Percentiles rank a stretch among this genome's conserved stretches.
phyloP scores from a whole-genome alignment of 2,113 vertebrate genomes.

The Gobio gobio region DNA sequence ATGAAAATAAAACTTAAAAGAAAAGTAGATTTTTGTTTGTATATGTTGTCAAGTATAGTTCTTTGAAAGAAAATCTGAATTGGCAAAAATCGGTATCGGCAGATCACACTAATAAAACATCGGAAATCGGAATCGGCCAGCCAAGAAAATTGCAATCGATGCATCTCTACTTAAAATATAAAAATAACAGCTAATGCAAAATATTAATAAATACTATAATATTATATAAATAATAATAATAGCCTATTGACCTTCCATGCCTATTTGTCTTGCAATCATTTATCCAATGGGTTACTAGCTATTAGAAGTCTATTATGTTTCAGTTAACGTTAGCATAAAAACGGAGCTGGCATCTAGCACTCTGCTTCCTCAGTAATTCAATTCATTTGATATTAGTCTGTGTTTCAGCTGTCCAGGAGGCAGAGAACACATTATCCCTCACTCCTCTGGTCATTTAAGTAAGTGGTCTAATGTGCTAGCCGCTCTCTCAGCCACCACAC shows the following conservation, averaged over 20 bases:
- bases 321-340: constrained; percentile 10
- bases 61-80: too few relatives aligned
- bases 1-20: too few relatives aligned
- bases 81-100: too few relatives aligned
- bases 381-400: neutral
- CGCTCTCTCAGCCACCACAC: constrained; percentile 13
- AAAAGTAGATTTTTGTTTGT: too few relatives aligned
- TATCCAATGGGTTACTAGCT: neutral
- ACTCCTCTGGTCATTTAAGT: constrained; percentile 36
- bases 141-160: too few relatives aligned
- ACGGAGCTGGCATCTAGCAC: neutral
- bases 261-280: neutral
- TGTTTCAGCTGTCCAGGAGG: constrained; percentile 10
- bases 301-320: neutral
- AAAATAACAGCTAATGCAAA: neutral
- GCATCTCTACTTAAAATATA: neutral
- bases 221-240: neutral
- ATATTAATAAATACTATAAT: neutral
- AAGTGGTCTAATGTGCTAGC: constrained; percentile 41
- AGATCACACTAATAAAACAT: too few relatives aligned
- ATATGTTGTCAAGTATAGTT: too few relatives aligned
- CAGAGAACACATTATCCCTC: constrained; percentile 25
- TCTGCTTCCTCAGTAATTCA: constrained; percentile 14
- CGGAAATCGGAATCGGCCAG: too few relatives aligned
- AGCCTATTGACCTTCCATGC: neutral